These are phyloP conservation scores for Platyrinchus mystaceus DNA, from an alignment of 2,797 vertebrate species.

Conservation along the genomic window DNA sequence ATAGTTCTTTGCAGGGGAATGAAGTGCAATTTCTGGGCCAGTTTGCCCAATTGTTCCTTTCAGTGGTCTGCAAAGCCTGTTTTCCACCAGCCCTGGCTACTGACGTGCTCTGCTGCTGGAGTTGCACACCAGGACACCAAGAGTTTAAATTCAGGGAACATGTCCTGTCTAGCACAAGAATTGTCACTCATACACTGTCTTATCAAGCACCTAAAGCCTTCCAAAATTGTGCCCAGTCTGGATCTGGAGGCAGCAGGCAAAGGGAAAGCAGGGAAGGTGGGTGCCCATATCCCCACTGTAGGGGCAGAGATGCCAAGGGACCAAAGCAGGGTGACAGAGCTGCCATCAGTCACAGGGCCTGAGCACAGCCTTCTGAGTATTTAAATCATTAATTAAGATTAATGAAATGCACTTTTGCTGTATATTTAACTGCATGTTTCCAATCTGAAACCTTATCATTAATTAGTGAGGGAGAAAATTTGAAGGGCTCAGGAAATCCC, in stretches of 20 bases:
- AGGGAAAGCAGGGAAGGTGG: not conserved
- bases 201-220: not conserved
- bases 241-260: not conserved
- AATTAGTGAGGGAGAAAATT: constrained; percentile 19
- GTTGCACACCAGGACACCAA: not conserved
- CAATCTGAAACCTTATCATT: not conserved
- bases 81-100: not conserved
- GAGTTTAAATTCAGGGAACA: not conserved
- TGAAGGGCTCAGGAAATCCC: not conserved
- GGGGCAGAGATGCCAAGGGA: not conserved
- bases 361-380: not conserved
- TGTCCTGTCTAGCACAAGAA: not conserved
- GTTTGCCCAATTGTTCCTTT: not conserved
- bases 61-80: not conserved
- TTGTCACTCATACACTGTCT: not conserved
- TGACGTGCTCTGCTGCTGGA: not conserved
- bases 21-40: not conserved
- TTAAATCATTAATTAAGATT: constrained; percentile 42
- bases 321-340: not conserved
- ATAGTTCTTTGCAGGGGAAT: not conserved
- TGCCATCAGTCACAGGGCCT: not conserved
- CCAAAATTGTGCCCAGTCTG: not conserved
- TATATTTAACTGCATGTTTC: constrained; percentile 14
- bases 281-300: not conserved
- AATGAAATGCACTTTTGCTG: constrained; percentile 4